Conservation (phyloP, 2,797 vertebrate genomes). For the Ctenopoma kingsleyae region DNA sequence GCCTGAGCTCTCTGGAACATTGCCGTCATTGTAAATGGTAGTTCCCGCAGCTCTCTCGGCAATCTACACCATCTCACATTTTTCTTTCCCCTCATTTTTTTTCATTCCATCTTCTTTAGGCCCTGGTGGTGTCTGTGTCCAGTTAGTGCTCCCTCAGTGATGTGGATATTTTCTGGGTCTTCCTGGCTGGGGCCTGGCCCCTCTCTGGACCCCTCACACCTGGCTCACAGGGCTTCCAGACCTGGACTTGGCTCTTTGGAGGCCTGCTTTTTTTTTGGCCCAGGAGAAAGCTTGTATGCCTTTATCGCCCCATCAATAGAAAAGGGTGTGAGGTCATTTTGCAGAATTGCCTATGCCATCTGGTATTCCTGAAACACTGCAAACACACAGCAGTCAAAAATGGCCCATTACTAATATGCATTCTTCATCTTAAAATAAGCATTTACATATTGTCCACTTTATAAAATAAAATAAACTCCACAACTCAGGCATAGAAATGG, state of each 20-base stretch:
- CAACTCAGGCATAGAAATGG: constrained; percentile 1
- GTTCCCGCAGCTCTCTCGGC: constrained; percentile 40
- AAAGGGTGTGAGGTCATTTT: constrained; percentile 70
- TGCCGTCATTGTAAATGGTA: constrained; percentile 52
- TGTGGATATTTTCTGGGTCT: constrained; percentile 61
- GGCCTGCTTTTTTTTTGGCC: constrained; percentile 50
- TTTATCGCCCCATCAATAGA: constrained; percentile 71
- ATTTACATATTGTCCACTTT: constrained; percentile 1
- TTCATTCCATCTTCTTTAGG: constrained; percentile 49
- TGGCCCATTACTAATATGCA: constrained; percentile 20
- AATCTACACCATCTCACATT: constrained; percentile 53
- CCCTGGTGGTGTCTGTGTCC: constrained; percentile 71
- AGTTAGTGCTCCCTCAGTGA: constrained; percentile 66
- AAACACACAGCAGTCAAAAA: constrained; percentile 43
- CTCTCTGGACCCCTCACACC: constrained; percentile 72
- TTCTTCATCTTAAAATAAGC: constrained; percentile 9
- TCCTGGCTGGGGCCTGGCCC: constrained; percentile 42
- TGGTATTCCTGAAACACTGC: constrained; percentile 49
- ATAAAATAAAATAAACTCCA: neutral
- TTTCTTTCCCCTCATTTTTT: constrained; percentile 38
- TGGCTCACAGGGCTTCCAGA: constrained; percentile 72
- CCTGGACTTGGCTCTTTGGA: constrained; percentile 60
- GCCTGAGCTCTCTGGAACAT: constrained; percentile 48
- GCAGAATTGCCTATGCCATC: constrained; percentile 63
- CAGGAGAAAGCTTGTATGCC: constrained; percentile 56